phyloP scores from a whole-genome alignment of 2,113 vertebrate genomes.

The Hystrix brachyura region DNA sequence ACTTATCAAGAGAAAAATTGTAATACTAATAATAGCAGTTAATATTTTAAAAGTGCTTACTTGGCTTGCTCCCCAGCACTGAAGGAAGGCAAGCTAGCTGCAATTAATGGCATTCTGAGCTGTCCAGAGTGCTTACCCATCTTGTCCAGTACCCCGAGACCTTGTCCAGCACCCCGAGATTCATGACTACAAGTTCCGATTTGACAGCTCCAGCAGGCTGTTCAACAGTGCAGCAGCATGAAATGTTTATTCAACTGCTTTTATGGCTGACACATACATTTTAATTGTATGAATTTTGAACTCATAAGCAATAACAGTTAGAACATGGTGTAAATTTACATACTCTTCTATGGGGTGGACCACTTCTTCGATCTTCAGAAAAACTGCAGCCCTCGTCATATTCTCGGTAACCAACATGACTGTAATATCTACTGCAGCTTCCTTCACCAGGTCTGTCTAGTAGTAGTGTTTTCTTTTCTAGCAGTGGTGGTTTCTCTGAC shows the following conservation, averaged over 20 bases:
- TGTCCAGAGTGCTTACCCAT: background rate
- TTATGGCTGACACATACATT: slow-evolving; percentile 53
- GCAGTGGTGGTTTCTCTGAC: slow-evolving; percentile 88
- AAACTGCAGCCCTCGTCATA: slow-evolving; percentile 87
- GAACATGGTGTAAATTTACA: slow-evolving; percentile 79
- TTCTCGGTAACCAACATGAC: slow-evolving; percentile 86
- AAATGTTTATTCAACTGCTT: slow-evolving; percentile 55
- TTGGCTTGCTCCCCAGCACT: background rate
- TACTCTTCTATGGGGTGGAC: slow-evolving; percentile 89
- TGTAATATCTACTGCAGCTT: slow-evolving; percentile 86
- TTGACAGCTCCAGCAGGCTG: slow-evolving; percentile 52
- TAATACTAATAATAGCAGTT: slow-evolving; percentile 19
- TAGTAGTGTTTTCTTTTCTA: slow-evolving; percentile 89
- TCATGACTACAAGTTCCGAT: slow-evolving; percentile 45
- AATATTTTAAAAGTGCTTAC: slow-evolving; percentile 30
- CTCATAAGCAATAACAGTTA: slow-evolving; percentile 55
- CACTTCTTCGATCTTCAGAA: slow-evolving; percentile 87
- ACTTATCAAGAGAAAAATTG: slow-evolving; percentile 5
- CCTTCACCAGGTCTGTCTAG: slow-evolving; percentile 89
- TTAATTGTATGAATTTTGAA: slow-evolving; percentile 69
- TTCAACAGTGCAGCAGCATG: slow-evolving; percentile 63
- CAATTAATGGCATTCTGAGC: slow-evolving; percentile 11
- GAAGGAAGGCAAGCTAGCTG: background rate
- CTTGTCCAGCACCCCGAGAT: slow-evolving; percentile 26
- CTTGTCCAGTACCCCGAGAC: too few species aligned